Evolutionary conservation across 2,113 vertebrate species (phyloP).

Genomic region (Epinephelus moara): DNA sequence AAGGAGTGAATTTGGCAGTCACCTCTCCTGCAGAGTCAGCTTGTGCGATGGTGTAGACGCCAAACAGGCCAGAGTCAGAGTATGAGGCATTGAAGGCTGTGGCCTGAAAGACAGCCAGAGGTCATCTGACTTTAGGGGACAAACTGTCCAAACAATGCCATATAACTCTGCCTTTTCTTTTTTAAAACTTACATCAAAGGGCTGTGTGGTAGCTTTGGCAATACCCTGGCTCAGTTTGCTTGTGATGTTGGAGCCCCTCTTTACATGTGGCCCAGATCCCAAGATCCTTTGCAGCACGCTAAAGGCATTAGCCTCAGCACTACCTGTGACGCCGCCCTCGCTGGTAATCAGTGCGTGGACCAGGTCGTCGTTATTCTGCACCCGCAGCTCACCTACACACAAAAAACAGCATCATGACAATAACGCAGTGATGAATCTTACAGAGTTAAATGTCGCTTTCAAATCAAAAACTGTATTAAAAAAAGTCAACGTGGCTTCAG

Average conservation of each 20-base stretch:
- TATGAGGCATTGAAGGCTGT: slow-evolving; percentile 91
- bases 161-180: neutral
- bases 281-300: slow-evolving; percentile 91
- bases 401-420: neutral
- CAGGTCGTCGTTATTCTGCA: slow-evolving; percentile 87
- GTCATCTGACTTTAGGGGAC: slow-evolving; percentile 10
- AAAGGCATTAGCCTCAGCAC: slow-evolving; percentile 88
- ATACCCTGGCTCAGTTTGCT: slow-evolving; percentile 88
- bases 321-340: slow-evolving; percentile 87
- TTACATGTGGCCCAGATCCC: slow-evolving; percentile 91
- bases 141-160: neutral
- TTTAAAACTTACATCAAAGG: slow-evolving; percentile 91
- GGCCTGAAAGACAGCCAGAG: slow-evolving; percentile 83
- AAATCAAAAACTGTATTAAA: no score
- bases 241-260: slow-evolving; percentile 88
- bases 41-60: slow-evolving; percentile 91
- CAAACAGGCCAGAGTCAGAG: slow-evolving; percentile 95
- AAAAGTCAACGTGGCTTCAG: no score
- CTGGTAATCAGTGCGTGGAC: slow-evolving; percentile 90
- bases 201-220: slow-evolving; percentile 87
- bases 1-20: slow-evolving; percentile 55
- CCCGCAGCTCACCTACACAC: slow-evolving; percentile 83
- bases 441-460: neutral
- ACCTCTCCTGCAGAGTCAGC: slow-evolving; percentile 88
- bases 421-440: rapidly evolving